Base-by-base conservation (phyloP, 2,888 invertebrate genomes). In the Mantis religiosa region DNA sequence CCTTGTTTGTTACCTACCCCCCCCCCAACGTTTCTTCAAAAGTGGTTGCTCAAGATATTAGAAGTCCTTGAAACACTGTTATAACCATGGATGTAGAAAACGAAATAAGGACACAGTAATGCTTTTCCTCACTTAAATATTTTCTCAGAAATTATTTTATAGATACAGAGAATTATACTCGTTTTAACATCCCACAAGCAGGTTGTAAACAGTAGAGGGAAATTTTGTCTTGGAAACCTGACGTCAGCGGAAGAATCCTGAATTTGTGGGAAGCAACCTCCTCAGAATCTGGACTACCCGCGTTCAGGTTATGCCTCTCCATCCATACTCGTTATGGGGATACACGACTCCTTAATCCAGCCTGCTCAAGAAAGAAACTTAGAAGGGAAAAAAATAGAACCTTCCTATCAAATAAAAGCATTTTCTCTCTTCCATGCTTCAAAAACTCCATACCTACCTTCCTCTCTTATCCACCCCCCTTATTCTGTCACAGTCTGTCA, bases 401-500 rank as follows among this genome's bases (percentile, higher is more conserved):
- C 86, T 86, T 30, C 28, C 54, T 86, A 86, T 25, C 85, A 85
- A 86, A 81, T 81, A 86, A 28, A 28, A 86, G 28, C 83, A 86
- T 54, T 86, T 25, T 86, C 25, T 30, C 30, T 86, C 81, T 15
- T 86, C 86, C 86, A 81, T 86, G 81, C 47, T 86, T 86, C 71
- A 71, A 86, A 71, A 71, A 81, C 86, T 86, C 41, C 85, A 85
- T 47, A 27, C 54, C 85, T 27, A 85, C 82, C 82, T 82, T 82
- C 85, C 82, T 30, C 54, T 82, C 82, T 34, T 81, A 30, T 30
- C 84, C 54, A 87, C 82, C 82, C 82, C 82, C 91, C 89, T 87
- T 86, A 83, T 83, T 93, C 92, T 93, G 93, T 93, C 93, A 93
- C 93, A 93, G 93, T 91, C 93, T 93, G 93, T 93, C 93, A 93